Evolutionary conservation across 1,140 invertebrate species (phyloP).

Genomic region (Diorhabda elongata): DNA sequence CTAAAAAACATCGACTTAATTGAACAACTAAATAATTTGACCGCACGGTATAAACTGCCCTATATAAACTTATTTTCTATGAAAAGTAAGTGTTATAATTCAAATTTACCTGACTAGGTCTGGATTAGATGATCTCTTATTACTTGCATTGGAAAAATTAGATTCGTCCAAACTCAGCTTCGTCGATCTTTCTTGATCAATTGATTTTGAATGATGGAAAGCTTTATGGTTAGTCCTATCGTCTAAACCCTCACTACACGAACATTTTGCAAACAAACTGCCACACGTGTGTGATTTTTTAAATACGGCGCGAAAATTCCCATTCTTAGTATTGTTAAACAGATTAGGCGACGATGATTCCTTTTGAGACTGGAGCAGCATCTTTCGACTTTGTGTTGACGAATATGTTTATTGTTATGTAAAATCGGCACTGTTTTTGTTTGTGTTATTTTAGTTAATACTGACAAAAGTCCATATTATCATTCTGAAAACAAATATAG

Average conservation of each 20-base stretch:
- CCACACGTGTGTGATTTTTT: conserved; percentile 45
- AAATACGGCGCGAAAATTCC: conserved; percentile 28
- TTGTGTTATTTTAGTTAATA: no score
- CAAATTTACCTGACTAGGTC: conserved; percentile 31
- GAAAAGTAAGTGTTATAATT: neutral
- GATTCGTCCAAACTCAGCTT: conserved; percentile 17
- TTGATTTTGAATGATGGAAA: conserved; percentile 23
- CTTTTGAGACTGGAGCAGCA: conserved; percentile 35
- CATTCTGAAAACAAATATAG: no score
- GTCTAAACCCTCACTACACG: conserved; percentile 34
- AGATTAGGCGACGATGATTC: conserved; percentile 20
- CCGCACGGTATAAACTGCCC: no score
- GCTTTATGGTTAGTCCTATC: conserved; percentile 15
- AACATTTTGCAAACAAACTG: conserved; percentile 45
- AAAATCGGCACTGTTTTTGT: no score
- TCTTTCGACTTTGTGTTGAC: conserved; percentile 26
- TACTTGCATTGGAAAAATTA: neutral
- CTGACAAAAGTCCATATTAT: no score
- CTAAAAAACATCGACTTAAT: no score
- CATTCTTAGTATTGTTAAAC: conserved; percentile 6
- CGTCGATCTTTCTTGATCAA: conserved; percentile 10
- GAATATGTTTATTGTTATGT: no score
- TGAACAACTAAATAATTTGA: no score
- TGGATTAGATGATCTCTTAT: conserved; percentile 42
- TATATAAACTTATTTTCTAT: neutral